phyloP scores from a whole-genome alignment of 1,140 invertebrate species.

The Caerostris extrusa region DNA sequence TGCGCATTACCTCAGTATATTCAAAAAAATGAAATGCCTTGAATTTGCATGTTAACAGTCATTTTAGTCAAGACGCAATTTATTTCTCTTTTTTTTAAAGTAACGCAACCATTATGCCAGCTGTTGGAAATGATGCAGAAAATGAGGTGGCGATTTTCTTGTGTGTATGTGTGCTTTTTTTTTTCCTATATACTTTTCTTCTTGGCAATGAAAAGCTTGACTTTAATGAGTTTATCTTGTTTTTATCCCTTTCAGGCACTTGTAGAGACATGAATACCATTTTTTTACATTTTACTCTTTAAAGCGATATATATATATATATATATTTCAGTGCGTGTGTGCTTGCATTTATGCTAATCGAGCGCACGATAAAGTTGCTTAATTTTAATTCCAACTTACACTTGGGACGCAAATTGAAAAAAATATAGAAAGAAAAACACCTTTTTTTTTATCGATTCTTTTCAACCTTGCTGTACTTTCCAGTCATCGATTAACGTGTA shows the following conservation, averaged over 20 bases:
- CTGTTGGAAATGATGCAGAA: constrained; percentile 65
- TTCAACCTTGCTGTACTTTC: too few species aligned
- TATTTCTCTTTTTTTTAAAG: background rate
- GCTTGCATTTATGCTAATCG: constrained; percentile 1
- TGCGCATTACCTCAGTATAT: too few species aligned
- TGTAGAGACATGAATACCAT: background rate
- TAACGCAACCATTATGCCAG: constrained; percentile 18
- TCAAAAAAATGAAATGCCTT: background rate
- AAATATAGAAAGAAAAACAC: background rate
- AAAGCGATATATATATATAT: too few species aligned
- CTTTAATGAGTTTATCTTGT: constrained; percentile 20
- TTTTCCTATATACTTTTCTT: background rate
- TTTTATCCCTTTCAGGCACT: background rate
- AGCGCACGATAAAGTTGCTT: background rate
- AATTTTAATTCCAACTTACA: constrained; percentile 24
- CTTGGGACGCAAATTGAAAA: background rate
- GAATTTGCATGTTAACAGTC: constrained; percentile 49
- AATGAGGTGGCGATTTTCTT: constrained; percentile 49
- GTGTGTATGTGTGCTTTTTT: background rate
- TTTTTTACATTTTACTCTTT: background rate
- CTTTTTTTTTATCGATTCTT: too few species aligned
- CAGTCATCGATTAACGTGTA: too few species aligned
- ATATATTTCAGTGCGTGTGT: background rate
- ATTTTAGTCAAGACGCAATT: constrained; percentile 30
- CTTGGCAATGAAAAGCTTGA: background rate